These are phyloP conservation scores for Lampropteryx suffumata DNA, from an alignment of 2,888 invertebrate genomes.

Conservation along the genomic window DNA sequence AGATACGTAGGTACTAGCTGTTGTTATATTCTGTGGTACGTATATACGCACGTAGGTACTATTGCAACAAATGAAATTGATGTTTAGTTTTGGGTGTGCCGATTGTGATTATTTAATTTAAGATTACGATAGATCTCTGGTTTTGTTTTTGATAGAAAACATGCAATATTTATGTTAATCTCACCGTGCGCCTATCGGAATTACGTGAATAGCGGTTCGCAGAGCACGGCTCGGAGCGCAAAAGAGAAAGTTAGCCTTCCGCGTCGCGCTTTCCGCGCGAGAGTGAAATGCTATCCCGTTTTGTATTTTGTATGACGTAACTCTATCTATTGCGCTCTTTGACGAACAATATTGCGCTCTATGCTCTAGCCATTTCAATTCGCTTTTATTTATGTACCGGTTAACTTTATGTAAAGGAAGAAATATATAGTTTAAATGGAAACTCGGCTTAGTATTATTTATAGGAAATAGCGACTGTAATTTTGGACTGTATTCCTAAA, in stretches of 20 bases:
- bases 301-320: conserved; percentile 73
- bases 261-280: conserved; percentile 79
- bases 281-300: conserved; percentile 82
- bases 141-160: background rate
- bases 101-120: too few species aligned
- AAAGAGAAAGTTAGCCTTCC: conserved; percentile 81
- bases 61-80: conserved; percentile 57
- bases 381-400: conserved; percentile 23
- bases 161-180: conserved; percentile 5
- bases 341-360: conserved; percentile 44
- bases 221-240: conserved; percentile 56
- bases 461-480: too few species aligned
- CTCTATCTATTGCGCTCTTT: conserved; percentile 50
- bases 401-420: background rate
- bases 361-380: conserved; percentile 43
- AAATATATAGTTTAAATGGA: background rate
- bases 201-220: conserved; percentile 34
- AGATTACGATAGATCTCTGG: conserved; percentile 8
- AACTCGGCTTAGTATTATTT: too few species aligned
- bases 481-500: too few species aligned
- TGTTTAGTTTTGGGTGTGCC: conserved; percentile 40
- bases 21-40: too few species aligned
- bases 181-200: conserved; percentile 11
- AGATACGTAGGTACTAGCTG: too few species aligned
- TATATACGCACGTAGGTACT: conserved; percentile 57